Percentiles rank a stretch among this genome's conserved stretches.
Evolutionary conservation across 2,797 vertebrate genomes (phyloP).

Genomic region (Manis pentadactyla): DNA sequence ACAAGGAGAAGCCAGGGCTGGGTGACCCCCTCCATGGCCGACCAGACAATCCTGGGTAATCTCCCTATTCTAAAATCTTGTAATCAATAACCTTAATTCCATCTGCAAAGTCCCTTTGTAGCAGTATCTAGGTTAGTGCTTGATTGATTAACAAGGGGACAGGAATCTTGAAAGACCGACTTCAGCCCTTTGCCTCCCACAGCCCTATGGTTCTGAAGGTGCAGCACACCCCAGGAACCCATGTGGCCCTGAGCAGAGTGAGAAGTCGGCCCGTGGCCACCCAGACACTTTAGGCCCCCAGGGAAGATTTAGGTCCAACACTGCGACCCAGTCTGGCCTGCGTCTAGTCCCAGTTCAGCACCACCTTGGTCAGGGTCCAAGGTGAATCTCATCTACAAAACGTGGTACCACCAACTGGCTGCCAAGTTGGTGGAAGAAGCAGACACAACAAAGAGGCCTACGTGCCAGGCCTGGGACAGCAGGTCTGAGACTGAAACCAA

Average conservation of each 20-base stretch:
- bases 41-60: neutral
- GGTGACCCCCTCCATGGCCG: neutral
- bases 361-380: neutral
- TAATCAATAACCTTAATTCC: neutral
- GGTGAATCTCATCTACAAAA: neutral
- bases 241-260: accelerated
- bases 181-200: neutral
- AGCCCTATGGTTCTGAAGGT: neutral
- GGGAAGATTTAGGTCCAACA: neutral
- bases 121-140: neutral
- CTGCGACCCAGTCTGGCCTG: neutral
- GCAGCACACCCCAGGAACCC: neutral
- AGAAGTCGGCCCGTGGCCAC: neutral
- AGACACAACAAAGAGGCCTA: neutral
- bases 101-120: neutral
- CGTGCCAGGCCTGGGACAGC: neutral
- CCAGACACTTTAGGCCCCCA: neutral
- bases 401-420: neutral
- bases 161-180: neutral
- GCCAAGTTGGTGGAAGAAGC: neutral
- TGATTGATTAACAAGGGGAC: neutral
- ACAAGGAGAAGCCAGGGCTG: neutral
- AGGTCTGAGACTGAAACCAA: neutral
- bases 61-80: neutral
- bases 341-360: neutral